Percentiles rank a stretch among this genome's conserved stretches.
phyloP scores from a whole-genome alignment of 2,888 invertebrate genomes.

The Lasioglossum malachurum region DNA sequence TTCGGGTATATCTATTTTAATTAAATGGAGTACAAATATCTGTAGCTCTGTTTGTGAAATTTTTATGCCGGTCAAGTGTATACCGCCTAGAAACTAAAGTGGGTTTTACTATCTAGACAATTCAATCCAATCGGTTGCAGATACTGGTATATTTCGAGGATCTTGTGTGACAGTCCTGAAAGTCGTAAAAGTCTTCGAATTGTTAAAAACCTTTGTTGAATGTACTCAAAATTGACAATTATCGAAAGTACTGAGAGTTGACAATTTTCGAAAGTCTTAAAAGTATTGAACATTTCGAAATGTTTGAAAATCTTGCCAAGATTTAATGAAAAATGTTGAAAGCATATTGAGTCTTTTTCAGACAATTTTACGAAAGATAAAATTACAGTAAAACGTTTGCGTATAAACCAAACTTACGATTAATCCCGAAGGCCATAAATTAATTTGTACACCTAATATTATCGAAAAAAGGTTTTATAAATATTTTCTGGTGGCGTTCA shows the following conservation, averaged over 20 bases:
- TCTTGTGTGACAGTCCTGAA: not conserved
- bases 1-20: not conserved
- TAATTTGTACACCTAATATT: no score
- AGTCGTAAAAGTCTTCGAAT: not conserved
- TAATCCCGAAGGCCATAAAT: no score
- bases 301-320: not conserved
- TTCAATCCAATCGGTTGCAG: conserved; percentile 5
- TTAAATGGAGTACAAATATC: not conserved
- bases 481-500: no score
- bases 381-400: not conserved
- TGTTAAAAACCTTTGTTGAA: not conserved
- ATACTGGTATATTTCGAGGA: not conserved
- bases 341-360: not conserved
- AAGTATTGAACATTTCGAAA: not conserved
- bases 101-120: conserved; percentile 10
- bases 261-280: not conserved
- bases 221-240: not conserved
- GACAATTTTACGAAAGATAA: not conserved
- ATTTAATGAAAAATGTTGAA: not conserved
- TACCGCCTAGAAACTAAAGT: not conserved
- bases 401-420: no score
- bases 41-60: not conserved
- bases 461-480: no score
- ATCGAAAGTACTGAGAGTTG: not conserved
- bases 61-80: not conserved